Conservation (phyloP, 92 coral and sea anemone species). For the Phenganax stokvisi region DNA sequence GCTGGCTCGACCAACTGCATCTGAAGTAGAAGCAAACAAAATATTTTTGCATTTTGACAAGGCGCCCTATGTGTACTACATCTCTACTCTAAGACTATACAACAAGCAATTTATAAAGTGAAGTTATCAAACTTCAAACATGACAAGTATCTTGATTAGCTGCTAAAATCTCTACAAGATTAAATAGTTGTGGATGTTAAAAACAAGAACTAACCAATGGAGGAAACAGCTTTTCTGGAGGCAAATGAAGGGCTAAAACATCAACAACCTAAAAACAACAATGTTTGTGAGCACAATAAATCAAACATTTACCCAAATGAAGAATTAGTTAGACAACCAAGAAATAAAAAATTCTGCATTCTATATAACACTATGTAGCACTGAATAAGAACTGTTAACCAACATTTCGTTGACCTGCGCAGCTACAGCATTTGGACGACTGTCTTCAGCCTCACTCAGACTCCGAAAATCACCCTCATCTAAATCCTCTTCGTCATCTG, state of each 20-base stretch:
- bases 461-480: constrained; percentile 51
- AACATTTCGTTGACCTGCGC: constrained; percentile 62
- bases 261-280: constrained; percentile 67
- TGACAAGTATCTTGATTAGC: too few species aligned
- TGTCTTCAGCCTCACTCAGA: constrained; percentile 78
- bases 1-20: constrained; percentile 93
- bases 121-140: too few species aligned
- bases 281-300: background rate
- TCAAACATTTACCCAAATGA: too few species aligned
- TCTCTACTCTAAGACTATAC: too few species aligned
- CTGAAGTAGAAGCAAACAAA: constrained; percentile 32
- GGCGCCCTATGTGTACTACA: too few species aligned
- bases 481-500: constrained; percentile 58
- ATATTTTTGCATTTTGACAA: background rate
- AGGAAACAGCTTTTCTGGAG: constrained; percentile 91
- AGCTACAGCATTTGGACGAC: constrained; percentile 96
- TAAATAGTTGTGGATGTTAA: background rate
- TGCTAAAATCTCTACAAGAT: background rate
- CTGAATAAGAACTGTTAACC: background rate
- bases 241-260: constrained; percentile 84
- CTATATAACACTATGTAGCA: background rate
- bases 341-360: background rate
- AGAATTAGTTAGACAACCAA: background rate
- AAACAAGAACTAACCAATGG: constrained; percentile 66
- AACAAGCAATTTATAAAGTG: background rate